phyloP scores from a whole-genome alignment of 2,888 invertebrate species.

The Melipona beecheii region DNA sequence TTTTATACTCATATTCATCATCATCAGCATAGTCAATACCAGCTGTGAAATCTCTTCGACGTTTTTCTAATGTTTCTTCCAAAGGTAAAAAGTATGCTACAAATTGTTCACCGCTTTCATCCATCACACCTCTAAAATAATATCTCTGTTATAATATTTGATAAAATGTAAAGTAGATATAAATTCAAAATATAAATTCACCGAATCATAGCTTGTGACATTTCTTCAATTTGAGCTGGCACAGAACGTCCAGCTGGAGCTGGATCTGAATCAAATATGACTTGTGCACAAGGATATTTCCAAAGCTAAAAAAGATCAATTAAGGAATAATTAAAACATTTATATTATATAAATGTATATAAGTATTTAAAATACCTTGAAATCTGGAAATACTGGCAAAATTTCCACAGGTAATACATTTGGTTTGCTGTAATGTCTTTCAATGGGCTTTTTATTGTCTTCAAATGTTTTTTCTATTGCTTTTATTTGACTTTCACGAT shows the following conservation, averaged over 20 bases:
- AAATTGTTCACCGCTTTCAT: constrained; percentile 99
- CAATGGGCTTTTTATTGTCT: constrained; percentile 93
- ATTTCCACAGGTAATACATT: constrained; percentile 96
- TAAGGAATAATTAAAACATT: not conserved
- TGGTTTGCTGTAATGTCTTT: constrained; percentile 98
- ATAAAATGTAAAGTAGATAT: not conserved
- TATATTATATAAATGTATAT: constrained; percentile 16
- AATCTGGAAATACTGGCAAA: constrained; percentile 96
- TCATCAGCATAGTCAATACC: constrained; percentile 93
- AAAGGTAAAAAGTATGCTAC: constrained; percentile 99
- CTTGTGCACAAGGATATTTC: constrained; percentile 99
- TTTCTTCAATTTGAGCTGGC: constrained; percentile 96
- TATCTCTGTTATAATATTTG: not conserved
- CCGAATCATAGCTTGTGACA: constrained; percentile 99
- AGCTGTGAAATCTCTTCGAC: constrained; percentile 92
- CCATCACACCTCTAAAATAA: constrained; percentile 96
- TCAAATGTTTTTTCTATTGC: constrained; percentile 99
- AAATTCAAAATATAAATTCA: constrained; percentile 74
- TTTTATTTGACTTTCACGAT: constrained; percentile 97
- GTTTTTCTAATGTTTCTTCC: constrained; percentile 95
- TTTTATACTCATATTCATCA: constrained; percentile 97
- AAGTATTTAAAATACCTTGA: constrained; percentile 86
- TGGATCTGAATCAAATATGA: constrained; percentile 99
- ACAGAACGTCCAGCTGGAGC: constrained; percentile 95
- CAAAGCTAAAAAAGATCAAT: constrained; percentile 87